A percentile compares a stretch with the other conserved stretches of the same genome.
These are phyloP conservation scores for Petromus typicus DNA, from an alignment of 2,113 vertebrate genomes.

Conservation along the genomic window DNA sequence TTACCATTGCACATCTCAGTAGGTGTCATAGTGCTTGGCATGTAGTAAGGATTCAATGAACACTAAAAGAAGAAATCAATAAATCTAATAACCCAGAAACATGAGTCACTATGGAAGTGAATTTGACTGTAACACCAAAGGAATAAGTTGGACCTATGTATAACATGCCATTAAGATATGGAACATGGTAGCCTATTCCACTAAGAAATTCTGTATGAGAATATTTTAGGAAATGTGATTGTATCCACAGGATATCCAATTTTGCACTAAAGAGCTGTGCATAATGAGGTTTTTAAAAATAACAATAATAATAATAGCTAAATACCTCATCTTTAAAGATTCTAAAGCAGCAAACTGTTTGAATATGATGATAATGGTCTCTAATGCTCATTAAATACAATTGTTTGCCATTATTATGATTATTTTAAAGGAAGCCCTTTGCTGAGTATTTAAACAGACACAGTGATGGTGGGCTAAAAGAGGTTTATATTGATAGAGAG, in stretches of 20 bases:
- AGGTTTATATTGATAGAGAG: not conserved
- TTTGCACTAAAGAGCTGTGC: constrained; percentile 42
- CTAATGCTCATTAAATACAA: constrained; percentile 67
- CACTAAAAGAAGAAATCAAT: constrained; percentile 36
- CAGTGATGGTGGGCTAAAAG: not conserved
- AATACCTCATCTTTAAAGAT: constrained; percentile 64
- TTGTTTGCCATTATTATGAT: constrained; percentile 51
- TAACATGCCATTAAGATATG: constrained; percentile 16
- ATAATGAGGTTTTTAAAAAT: not conserved
- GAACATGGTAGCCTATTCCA: not conserved
- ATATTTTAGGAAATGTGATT: constrained; percentile 59
- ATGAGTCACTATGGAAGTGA: constrained; percentile 37
- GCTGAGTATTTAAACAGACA: constrained; percentile 54
- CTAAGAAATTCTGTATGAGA: constrained; percentile 9
- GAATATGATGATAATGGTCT: constrained; percentile 56
- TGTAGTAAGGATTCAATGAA: not conserved
- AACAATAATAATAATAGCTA: constrained; percentile 54
- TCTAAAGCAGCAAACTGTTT: constrained; percentile 59
- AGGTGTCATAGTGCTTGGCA: not conserved
- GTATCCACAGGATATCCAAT: constrained; percentile 59
- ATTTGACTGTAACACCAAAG: not conserved
- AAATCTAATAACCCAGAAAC: constrained; percentile 37
- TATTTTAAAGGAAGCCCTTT: constrained; percentile 58
- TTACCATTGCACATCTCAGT: not conserved
- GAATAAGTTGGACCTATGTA: constrained; percentile 1